These are phyloP conservation scores for Hirtodrosophila histrioides DNA, from an alignment of 2,888 invertebrate species.

Conservation along the genomic window DNA sequence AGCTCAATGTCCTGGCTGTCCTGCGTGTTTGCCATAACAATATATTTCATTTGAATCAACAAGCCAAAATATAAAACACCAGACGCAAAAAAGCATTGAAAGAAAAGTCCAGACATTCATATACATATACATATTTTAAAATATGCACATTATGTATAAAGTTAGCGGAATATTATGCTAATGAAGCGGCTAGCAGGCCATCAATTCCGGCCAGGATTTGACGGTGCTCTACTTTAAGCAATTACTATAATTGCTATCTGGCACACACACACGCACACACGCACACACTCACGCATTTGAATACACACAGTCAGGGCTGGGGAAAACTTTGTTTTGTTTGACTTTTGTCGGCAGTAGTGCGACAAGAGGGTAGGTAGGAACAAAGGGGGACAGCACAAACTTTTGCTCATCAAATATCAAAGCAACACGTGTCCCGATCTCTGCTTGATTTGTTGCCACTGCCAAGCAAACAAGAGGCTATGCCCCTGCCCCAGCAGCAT, in stretches of 20 bases:
- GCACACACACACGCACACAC: constrained; percentile 25
- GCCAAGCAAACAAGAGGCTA: constrained; percentile 31
- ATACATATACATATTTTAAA: constrained; percentile 68
- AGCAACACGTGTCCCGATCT: constrained; percentile 74
- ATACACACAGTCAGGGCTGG: constrained; percentile 51
- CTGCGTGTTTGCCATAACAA: constrained; percentile 80
- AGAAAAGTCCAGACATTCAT: constrained; percentile 48
- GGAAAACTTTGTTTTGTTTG: constrained; percentile 68
- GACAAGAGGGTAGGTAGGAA: no score
- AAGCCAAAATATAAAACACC: constrained; percentile 47
- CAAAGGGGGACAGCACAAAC: constrained; percentile 23
- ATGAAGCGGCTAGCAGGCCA: constrained; percentile 67
- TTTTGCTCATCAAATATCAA: constrained; percentile 78
- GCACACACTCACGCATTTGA: constrained; percentile 41
- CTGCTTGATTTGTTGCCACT: constrained; percentile 49
- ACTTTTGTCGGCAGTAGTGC: constrained; percentile 35
- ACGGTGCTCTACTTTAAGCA: constrained; percentile 60
- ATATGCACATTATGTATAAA: constrained; percentile 76
- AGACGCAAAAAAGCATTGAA: neutral
- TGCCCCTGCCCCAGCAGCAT: constrained; percentile 34
- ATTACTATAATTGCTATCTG: constrained; percentile 72
- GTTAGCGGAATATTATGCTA: constrained; percentile 80
- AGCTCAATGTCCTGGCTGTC: constrained; percentile 54
- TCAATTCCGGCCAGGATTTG: constrained; percentile 52
- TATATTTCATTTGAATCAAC: constrained; percentile 78